Conservation (phyloP, 2,797 vertebrate genomes). For the Myripristis jacobus region DNA sequence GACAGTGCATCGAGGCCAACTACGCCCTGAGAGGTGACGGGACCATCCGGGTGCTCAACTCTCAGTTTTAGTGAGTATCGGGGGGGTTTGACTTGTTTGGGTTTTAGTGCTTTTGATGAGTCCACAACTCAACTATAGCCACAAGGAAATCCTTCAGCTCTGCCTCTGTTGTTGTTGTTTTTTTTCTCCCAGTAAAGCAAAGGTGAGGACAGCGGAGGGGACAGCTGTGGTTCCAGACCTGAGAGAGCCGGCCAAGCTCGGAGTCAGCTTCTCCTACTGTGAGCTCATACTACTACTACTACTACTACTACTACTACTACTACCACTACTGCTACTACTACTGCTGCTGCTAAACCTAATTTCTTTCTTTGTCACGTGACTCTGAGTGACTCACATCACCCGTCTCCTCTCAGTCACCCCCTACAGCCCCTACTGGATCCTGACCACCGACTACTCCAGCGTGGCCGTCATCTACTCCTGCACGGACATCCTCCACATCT, state of each 20-base stretch:
- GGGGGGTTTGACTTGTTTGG: neutral
- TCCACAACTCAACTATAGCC: neutral
- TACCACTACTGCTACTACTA: no score
- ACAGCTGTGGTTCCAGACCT: slow-evolving; percentile 82
- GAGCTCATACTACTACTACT: slow-evolving; percentile 60
- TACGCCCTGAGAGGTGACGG: slow-evolving; percentile 83
- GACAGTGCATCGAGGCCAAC: slow-evolving; percentile 89
- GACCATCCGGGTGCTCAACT: slow-evolving; percentile 86
- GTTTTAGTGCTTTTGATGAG: no score
- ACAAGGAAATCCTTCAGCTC: neutral
- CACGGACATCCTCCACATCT: slow-evolving; percentile 76
- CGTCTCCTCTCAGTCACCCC: slow-evolving; percentile 74
- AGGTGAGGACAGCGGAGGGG: slow-evolving; percentile 79
- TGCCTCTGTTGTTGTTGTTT: neutral
- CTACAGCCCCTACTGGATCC: slow-evolving; percentile 81
- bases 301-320: no score
- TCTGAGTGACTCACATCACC: neutral
- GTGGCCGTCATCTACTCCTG: slow-evolving; percentile 82
- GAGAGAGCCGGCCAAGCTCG: slow-evolving; percentile 86
- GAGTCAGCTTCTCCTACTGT: slow-evolving; percentile 90
- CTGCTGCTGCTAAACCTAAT: no score
- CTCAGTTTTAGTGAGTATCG: slow-evolving; percentile 83
- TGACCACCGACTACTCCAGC: slow-evolving; percentile 81
- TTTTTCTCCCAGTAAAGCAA: slow-evolving; percentile 82
- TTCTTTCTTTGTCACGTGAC: no score